phyloP scores from a whole-genome alignment of 2,888 invertebrate genomes.

The Drosophila eohydei region DNA sequence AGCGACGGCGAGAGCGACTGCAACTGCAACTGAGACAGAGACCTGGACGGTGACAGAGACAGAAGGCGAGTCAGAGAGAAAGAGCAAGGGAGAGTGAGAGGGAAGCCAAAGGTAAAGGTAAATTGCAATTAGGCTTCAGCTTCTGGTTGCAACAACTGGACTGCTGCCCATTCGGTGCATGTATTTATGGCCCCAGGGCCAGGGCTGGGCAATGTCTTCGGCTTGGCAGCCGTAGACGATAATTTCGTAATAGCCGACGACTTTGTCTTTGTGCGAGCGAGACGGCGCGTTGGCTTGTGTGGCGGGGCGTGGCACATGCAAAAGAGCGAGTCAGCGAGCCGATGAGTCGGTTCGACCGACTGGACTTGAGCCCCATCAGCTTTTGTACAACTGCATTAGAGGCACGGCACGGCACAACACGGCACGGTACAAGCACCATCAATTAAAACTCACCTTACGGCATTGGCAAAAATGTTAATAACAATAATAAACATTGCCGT shows the following conservation, averaged over 20 bases:
- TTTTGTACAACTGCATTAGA: constrained; percentile 81
- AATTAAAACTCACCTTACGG: constrained; percentile 75
- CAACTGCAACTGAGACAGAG: constrained; percentile 5
- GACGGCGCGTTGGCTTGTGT: constrained; percentile 43
- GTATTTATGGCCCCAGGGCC: constrained; percentile 79
- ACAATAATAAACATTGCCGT: constrained; percentile 74
- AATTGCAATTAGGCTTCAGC: constrained; percentile 84
- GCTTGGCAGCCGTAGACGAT: constrained; percentile 60
- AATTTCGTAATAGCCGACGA: constrained; percentile 78
- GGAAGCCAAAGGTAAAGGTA: constrained; percentile 66
- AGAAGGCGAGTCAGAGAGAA: background rate
- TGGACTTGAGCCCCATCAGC: constrained; percentile 56
- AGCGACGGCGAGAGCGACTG: constrained; percentile 14
- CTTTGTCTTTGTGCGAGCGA: constrained; percentile 58
- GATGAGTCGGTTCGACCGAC: constrained; percentile 16
- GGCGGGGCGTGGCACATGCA: constrained; percentile 77
- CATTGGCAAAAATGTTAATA: constrained; percentile 78
- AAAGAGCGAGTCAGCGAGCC: constrained; percentile 67
- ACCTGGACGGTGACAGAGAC: constrained; percentile 2
- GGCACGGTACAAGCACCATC: constrained; percentile 61
- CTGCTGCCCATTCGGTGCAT: constrained; percentile 70
- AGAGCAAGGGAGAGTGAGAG: background rate
- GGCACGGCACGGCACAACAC: constrained; percentile 28
- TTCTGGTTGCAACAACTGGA: constrained; percentile 77
- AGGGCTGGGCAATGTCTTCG: constrained; percentile 71